Base-by-base conservation (phyloP, 2,888 invertebrate genomes). In the Phengaris alcon region DNA sequence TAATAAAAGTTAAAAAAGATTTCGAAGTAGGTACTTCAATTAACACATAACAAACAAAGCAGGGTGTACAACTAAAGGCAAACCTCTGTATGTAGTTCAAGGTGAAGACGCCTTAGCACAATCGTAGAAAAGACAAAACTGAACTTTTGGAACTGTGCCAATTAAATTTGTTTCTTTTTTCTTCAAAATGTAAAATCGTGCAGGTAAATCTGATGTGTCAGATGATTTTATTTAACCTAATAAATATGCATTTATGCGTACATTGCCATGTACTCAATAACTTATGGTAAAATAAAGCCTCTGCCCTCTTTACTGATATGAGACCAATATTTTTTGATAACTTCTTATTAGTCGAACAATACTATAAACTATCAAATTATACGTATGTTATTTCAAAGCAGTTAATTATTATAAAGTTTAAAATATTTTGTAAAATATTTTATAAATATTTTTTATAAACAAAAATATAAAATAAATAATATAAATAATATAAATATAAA, bases 131-230 rank as follows among this genome's bases (percentile, higher is more conserved):
- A 72, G 54, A 72, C 72, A 72, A 22, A 22, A 72, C 72, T 72
- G 48, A 72, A 72, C 72, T 54, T 72, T 72, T 72, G 72, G 72
- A 72, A 12, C 52, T 54, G 72, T 72, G 72, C 72, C 72, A 72
- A 72, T 72, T 72, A 54, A 72, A 70, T 70, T 70, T 70, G 54
- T 35, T 72, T 52, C 48, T 70, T 70, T 52, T 2, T 52, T 72
- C 52, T 52, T 52, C 0, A 72, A 7, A 3, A 35, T 35, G 35
- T 72, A 52, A 22, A 22, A 22, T 22, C 22, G 22, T 22, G 22
- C 22, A 22, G 22, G 15, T 59, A 3, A 3, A 35, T 68, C 6
- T 54, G 72, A 35, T 72, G 9, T 72, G 72, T 72, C 52, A 72
- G 10, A 54, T 72, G 72, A 44, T 54, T 72, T 13, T 52, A 12